Percentiles rank a stretch among this genome's conserved stretches.
phyloP scores from a whole-genome alignment of 2,888 invertebrate genomes.

The Andrena trimmerana region DNA sequence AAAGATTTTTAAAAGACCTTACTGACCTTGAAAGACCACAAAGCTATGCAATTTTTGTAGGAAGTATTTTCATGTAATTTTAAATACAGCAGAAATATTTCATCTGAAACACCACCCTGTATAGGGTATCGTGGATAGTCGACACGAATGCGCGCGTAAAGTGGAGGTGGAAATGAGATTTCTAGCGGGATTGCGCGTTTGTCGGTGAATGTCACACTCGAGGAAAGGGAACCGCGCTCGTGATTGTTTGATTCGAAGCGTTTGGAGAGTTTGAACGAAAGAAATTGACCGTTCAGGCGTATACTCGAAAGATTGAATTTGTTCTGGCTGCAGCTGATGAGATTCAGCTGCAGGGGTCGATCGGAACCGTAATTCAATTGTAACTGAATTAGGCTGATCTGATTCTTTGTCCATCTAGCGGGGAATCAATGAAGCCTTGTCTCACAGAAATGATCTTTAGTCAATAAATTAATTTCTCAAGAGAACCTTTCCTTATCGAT shows the following conservation, averaged over 20 bases:
- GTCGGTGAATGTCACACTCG: slow-evolving; percentile 25
- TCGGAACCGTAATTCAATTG: too few relatives aligned
- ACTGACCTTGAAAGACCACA: too few relatives aligned
- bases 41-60: too few relatives aligned
- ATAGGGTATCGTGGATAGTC: too few relatives aligned
- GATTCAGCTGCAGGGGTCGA: too few relatives aligned
- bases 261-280: background rate
- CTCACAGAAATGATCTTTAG: slow-evolving; percentile 6
- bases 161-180: background rate
- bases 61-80: too few relatives aligned
- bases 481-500: background rate
- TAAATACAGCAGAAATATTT: too few relatives aligned
- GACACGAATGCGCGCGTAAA: background rate
- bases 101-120: too few relatives aligned
- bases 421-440: background rate
- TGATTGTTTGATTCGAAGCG: slow-evolving; percentile 6
- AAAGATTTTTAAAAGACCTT: too few relatives aligned
- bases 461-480: slow-evolving; percentile 11
- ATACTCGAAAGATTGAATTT: background rate
- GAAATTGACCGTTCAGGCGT: background rate
- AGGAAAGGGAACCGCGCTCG: slow-evolving; percentile 12
- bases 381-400: too few relatives aligned
- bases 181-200: background rate
- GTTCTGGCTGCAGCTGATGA: background rate
- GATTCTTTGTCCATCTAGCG: too few relatives aligned